Evolutionary conservation across 2,888 invertebrate genomes (phyloP), one percentile per base, ranked within the genome.

Genomic region (Anthoptus insignis): DNA sequence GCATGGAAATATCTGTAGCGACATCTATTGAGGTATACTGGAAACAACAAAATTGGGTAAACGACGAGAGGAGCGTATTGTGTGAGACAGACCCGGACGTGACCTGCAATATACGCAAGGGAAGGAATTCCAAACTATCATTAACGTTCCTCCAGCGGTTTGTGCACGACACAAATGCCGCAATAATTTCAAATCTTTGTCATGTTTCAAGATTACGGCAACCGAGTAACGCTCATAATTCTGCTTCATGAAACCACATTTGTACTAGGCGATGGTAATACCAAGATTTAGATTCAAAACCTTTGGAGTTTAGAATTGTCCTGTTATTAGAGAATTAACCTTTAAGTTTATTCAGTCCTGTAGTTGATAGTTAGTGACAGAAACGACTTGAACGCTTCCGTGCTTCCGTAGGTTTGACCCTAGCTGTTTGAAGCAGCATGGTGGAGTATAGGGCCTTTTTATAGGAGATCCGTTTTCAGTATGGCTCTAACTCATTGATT

Each of bases 151-250:
- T 45, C 47, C 37, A 47, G 54, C 54, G 54, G 54, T 32, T 47
- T 34, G 37, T 27, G 22, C 54, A 13, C 34, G 39, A 37, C 61
- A 22, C 24, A 61, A 54, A 49, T 14, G 34, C 27, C 56, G 56
- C 49, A 61, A 63, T 63, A 63, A 56, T 63, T 63, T 63, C 56
- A 63, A 49, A 53, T 59, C 32, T 37, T 56, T 27, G 37, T 56
- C 47, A 32, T 47, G 54, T 56, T 61, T 49, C 47, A 34, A 54
- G 45, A 54, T 21, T 22, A 53, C 16, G 32, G 19, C 22, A 19
- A 42, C 19, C 3, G 19, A 2, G 34, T 24, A n/a, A 53, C 22
- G 29, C 39, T 19, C 29, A 52, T 59, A 52, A 42, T 52, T 52
- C 37, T 16, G 32, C 32, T 45, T 32, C 22, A 52, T 27, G 53